Evolutionary conservation across 2,888 invertebrate genomes (phyloP).

Genomic region (Callyntrura guangdongensis): DNA sequence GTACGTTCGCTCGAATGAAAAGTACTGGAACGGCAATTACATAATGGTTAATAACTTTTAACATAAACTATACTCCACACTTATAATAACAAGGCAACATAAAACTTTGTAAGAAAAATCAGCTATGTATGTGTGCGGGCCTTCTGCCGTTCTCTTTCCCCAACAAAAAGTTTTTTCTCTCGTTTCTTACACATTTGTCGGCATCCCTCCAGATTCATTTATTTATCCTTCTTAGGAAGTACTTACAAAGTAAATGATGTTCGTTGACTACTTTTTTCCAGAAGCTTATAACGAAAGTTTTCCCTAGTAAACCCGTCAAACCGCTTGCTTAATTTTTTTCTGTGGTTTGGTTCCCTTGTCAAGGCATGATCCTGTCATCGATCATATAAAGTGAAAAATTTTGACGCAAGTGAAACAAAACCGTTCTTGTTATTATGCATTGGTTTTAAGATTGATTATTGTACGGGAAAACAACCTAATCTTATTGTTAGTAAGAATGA

Average conservation of each 20-base stretch:
- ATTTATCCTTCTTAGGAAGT: conserved; percentile 74
- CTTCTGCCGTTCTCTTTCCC: not conserved
- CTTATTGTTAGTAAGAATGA: not conserved
- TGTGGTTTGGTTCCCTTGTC: conserved; percentile 41
- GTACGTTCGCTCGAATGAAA: not conserved
- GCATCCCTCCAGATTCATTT: conserved; percentile 64
- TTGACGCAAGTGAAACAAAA: conserved; percentile 65
- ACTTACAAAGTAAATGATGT: conserved; percentile 69
- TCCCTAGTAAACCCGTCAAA: conserved; percentile 67
- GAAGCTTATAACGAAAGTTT: conserved; percentile 41
- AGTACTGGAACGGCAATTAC: too few relatives aligned
- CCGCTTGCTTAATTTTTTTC: conserved; percentile 55
- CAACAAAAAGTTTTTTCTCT: not conserved
- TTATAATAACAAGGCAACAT: too few relatives aligned
- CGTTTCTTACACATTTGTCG: conserved; percentile 51
- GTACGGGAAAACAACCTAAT: not conserved
- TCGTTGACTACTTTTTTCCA: conserved; percentile 39
- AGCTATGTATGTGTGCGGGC: conserved; percentile 23
- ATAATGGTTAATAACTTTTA: not conserved
- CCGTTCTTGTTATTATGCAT: not conserved
- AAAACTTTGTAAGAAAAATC: not conserved
- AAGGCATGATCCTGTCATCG: conserved; percentile 63
- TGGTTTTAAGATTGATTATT: not conserved
- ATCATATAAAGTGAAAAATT: conserved; percentile 65
- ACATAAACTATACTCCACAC: not conserved